Conservation (phyloP, 2,113 vertebrate species). For the Neotoma lepida region DNA sequence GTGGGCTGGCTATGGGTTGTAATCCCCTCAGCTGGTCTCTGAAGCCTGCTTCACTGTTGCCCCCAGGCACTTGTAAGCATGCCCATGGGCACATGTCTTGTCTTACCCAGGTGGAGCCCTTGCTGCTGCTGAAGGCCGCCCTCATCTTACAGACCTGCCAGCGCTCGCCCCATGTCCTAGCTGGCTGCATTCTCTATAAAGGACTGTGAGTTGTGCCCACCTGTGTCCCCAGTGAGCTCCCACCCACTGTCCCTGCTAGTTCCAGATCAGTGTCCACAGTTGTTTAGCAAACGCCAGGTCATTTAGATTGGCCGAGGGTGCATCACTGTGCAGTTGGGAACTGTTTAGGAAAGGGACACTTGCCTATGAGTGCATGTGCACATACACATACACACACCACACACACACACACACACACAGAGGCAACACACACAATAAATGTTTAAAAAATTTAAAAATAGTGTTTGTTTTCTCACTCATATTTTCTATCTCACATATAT, state of each 20-base stretch:
- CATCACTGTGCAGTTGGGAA: too few relatives aligned
- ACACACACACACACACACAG: neutral
- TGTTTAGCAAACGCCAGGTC: neutral
- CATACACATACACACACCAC: neutral
- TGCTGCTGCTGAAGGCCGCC: conserved; percentile 94
- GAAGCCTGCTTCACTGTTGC: neutral
- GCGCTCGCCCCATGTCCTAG: conserved; percentile 88
- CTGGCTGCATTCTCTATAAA: conserved; percentile 93
- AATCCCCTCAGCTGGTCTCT: neutral
- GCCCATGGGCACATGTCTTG: accelerated
- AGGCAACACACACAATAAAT: neutral
- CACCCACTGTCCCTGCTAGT: neutral
- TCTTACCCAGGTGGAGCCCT: conserved; percentile 91
- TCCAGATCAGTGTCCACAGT: neutral
- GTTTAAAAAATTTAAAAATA: neutral
- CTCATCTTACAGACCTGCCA: conserved; percentile 97
- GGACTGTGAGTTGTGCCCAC: conserved; percentile 86
- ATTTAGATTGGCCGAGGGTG: neutral
- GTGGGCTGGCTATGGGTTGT: neutral
- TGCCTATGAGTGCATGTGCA: too few relatives aligned
- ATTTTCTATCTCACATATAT: neutral
- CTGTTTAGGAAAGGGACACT: neutral
- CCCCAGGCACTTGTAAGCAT: accelerated
- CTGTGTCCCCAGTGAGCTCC: accelerated
- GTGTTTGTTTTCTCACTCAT: neutral